Evolutionary conservation across 2,888 invertebrate genomes (phyloP), one percentile per base, ranked within the genome.

Genomic region (Thecophora atra): DNA sequence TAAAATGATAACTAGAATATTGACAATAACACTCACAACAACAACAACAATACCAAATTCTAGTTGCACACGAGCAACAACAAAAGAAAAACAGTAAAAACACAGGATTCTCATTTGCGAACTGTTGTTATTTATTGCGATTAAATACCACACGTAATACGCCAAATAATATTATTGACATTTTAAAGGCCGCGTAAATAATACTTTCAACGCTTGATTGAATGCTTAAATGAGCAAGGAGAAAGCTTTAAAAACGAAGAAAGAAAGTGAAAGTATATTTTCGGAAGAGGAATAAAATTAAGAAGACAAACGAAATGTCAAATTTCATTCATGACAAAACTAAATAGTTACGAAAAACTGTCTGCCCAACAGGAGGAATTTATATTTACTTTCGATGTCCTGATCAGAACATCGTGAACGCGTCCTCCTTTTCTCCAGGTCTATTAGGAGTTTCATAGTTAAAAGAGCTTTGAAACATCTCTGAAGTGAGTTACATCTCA

Each of bases 161-260:
- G 30, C 24, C 47, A 64, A 64, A 64, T 51, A 64, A 47, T 64
- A 47, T n/a, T 47, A 64, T 47, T n/a, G n/a, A n/a, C n/a, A n/a
- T n/a, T 19, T 64, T 64, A 26, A 64, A 47, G 47, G 64, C 24
- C 21, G 47, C 28, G 44, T 44, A 51, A 47, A 28, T 60, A 15
- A 60, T 28, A 64, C n/a, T 26, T n/a, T 51, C 24, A 44, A 26
- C 44, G 64, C n/a, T 21, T 47, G 64, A 47, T 26, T 24, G 44
- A 6, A 13, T 44, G 15, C 24, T 24, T 2, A 47, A 44, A 64
- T 21, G 21, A 52, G 52, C 19, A 19, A 52, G 24, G 21, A 58
- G 21, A 63, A 13, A 24, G 44, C 11, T 1, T 19, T 11, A 21
- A 44, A n/a, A 15, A 44, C 44, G 8, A 63, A 63, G 44, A 15